Conservation (phyloP, 1,140 invertebrate species). For the Holotrichia oblita region DNA sequence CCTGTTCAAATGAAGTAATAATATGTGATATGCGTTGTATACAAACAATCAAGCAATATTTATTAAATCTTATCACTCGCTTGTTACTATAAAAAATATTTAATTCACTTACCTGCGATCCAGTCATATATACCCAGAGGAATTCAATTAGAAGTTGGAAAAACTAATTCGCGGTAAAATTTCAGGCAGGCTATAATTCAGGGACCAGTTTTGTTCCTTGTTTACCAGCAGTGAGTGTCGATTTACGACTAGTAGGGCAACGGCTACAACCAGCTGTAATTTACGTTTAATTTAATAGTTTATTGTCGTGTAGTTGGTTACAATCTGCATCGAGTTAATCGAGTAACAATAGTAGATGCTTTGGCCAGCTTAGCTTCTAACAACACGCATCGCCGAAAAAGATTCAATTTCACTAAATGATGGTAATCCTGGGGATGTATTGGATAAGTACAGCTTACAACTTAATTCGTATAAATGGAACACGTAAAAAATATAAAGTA, state of each 20-base stretch:
- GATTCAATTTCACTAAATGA: too few species aligned
- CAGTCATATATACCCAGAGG: not conserved
- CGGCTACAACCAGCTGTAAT: not conserved
- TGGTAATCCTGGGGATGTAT: too few species aligned
- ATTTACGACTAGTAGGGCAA: not conserved
- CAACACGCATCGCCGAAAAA: too few species aligned
- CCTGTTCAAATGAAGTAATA: too few species aligned
- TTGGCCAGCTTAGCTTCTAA: too few species aligned
- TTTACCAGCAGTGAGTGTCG: not conserved
- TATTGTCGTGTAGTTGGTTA: not conserved
- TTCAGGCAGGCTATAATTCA: not conserved
- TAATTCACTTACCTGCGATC: not conserved
- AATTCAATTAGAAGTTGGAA: not conserved
- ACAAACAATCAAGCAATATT: too few species aligned
- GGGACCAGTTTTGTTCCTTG: not conserved
- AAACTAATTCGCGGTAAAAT: not conserved
- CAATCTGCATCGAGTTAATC: not conserved
- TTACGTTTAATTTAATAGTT: conserved; percentile 8
- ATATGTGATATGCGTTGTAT: too few species aligned
- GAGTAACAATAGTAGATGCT: not conserved
- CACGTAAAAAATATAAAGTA: too few species aligned
- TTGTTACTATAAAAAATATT: too few species aligned
- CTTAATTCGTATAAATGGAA: too few species aligned
- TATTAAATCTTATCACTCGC: too few species aligned
- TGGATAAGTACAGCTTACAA: too few species aligned